Percentiles rank a stretch among this genome's conserved stretches.
These are phyloP conservation scores for Tragelaphus buxtoni DNA, from an alignment of 2,113 vertebrate genomes.

Conservation along the genomic window DNA sequence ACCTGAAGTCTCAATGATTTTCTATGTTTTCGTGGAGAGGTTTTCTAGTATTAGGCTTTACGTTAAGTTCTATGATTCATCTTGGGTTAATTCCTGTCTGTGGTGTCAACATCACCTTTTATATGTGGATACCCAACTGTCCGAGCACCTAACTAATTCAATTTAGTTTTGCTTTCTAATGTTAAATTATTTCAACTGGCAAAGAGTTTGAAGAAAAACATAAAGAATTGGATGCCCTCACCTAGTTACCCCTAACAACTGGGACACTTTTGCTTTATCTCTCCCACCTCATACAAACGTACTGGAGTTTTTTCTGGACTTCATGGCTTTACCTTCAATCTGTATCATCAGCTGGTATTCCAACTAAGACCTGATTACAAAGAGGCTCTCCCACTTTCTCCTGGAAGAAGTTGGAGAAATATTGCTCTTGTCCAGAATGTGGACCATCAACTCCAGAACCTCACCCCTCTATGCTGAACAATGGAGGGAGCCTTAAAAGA, in stretches of 20 bases:
- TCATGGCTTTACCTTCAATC: neutral
- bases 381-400: neutral
- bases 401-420: neutral
- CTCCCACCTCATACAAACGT: no score
- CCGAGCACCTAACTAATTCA: neutral
- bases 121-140: neutral
- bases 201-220: neutral
- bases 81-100: neutral
- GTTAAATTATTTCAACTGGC: neutral
- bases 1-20: neutral
- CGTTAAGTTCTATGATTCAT: neutral
- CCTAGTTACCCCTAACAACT: no score
- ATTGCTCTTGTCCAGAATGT: neutral
- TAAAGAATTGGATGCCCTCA: neutral
- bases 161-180: neutral
- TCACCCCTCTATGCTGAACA: neutral
- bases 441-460: neutral
- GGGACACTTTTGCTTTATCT: fast-evolving
- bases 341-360: no score
- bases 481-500: neutral
- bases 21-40: neutral
- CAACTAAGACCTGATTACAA: neutral
- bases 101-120: neutral
- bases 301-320: neutral
- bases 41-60: neutral